These are phyloP conservation scores for Drosophila funebris DNA, from an alignment of 1,140 invertebrate genomes.

Conservation along the genomic window DNA sequence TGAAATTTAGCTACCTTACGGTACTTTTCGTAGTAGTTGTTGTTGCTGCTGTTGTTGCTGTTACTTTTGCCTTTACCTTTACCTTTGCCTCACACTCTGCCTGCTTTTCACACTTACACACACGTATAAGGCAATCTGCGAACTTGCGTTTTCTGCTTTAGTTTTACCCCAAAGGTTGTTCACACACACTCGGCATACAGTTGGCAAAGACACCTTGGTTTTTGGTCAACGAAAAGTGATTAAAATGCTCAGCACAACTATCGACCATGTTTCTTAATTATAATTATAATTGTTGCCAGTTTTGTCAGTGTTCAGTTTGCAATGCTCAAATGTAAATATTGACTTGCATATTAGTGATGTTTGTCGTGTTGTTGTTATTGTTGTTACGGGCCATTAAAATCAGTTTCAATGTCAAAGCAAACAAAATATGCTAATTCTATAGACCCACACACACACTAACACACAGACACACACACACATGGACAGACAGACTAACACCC, in stretches of 20 bases:
- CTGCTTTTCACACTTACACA: conserved; percentile 69
- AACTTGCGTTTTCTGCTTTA: conserved; percentile 62
- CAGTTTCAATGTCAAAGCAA: conserved; percentile 73
- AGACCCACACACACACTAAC: conserved; percentile 40
- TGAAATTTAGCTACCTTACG: conserved; percentile 66
- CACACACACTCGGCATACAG: conserved; percentile 20
- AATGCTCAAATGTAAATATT: conserved; percentile 40
- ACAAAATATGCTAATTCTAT: conserved; percentile 75
- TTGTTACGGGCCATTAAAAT: conserved; percentile 76
- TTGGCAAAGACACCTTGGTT: background rate
- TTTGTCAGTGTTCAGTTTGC: conserved; percentile 11
- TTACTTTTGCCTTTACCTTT: too few species aligned
- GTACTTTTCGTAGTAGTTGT: conserved; percentile 41
- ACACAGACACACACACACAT: conserved; percentile 24
- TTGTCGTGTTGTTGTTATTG: conserved; percentile 38
- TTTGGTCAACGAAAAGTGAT: background rate
- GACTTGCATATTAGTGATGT: conserved; percentile 61
- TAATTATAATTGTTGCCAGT: conserved; percentile 59
- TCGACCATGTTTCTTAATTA: conserved; percentile 38
- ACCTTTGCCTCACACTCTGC: conserved; percentile 10
- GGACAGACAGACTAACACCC: background rate
- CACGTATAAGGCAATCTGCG: conserved; percentile 62
- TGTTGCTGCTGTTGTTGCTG: conserved; percentile 7
- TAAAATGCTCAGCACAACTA: conserved; percentile 51
- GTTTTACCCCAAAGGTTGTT: conserved; percentile 57